phyloP scores from a whole-genome alignment of 2,888 invertebrate species.

The Parnassius apollo region DNA sequence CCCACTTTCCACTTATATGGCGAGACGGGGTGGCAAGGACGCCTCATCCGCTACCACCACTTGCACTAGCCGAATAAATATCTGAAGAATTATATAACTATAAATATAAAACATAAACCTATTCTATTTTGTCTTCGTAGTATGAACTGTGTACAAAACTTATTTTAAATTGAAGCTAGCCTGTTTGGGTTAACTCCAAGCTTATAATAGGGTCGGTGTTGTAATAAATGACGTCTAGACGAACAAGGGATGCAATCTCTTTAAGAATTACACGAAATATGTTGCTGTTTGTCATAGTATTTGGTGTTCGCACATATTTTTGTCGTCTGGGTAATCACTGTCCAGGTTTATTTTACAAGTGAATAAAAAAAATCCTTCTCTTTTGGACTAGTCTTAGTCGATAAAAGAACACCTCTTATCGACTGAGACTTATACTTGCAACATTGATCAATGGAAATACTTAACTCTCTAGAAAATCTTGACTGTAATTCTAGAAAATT shows the following conservation, averaged over 20 bases:
- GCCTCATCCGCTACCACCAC: constrained; percentile 25
- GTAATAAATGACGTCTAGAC: constrained; percentile 24
- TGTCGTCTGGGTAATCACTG: constrained; percentile 7
- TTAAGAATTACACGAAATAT: constrained; percentile 16
- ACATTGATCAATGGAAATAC: constrained; percentile 13
- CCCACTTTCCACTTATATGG: constrained; percentile 61
- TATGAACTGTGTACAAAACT: constrained; percentile 3
- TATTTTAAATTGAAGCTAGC: constrained; percentile 7
- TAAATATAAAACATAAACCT: too few species aligned
- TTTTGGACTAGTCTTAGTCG: constrained; percentile 11
- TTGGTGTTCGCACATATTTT: constrained; percentile 5
- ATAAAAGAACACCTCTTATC: not conserved
- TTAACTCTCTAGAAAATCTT: not conserved
- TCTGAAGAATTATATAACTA: not conserved
- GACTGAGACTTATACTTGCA: not conserved
- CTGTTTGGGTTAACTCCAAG: constrained; percentile 11
- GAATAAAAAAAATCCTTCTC: constrained; percentile 8
- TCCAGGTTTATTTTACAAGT: constrained; percentile 11
- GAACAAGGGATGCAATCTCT: constrained; percentile 1
- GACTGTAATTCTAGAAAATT: too few species aligned
- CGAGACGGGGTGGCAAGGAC: constrained; percentile 48
- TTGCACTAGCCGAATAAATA: constrained; percentile 2
- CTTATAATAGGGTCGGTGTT: constrained; percentile 16
- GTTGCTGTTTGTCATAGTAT: constrained; percentile 11
- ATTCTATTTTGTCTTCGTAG: too few species aligned